Evolutionary conservation across 1,140 invertebrate genomes (phyloP).

Genomic region (Bombus picipes): DNA sequence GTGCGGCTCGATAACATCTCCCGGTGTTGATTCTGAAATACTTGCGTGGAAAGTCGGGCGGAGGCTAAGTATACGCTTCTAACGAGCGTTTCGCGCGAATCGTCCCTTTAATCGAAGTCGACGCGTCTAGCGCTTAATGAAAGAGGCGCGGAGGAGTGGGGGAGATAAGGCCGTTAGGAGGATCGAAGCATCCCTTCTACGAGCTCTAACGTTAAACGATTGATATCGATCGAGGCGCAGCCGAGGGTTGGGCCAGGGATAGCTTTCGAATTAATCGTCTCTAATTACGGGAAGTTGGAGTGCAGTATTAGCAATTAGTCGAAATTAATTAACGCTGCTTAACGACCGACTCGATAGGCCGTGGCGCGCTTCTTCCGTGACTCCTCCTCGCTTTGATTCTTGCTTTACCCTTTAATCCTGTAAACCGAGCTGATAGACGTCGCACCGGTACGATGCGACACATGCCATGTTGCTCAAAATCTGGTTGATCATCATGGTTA

Average conservation of each 20-base stretch:
- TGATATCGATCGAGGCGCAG: conserved; percentile 51
- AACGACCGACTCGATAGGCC: not conserved
- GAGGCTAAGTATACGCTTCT: not conserved
- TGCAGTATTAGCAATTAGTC: conserved; percentile 71
- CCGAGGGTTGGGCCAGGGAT: conserved; percentile 11
- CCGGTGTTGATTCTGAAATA: no score
- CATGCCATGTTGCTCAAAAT: conserved; percentile 42
- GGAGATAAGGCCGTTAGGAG: not conserved
- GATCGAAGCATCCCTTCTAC: not conserved
- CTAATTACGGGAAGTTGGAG: conserved; percentile 72
- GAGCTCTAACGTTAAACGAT: conserved; percentile 45
- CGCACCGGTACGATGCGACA: not conserved
- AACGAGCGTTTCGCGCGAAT: conserved; percentile 31
- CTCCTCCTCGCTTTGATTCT: not conserved
- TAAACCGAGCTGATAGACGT: conserved; percentile 34
- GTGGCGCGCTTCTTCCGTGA: not conserved
- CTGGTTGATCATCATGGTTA: conserved; percentile 50
- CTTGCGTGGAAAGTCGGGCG: no score
- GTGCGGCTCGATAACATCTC: not conserved
- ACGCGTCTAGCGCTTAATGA: conserved; percentile 40
- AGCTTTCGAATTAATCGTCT: conserved; percentile 75
- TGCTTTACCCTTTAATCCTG: conserved; percentile 27
- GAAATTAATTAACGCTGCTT: conserved; percentile 73
- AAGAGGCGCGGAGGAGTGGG: conserved; percentile 18
- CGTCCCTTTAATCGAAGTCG: conserved; percentile 53